These are phyloP conservation scores for Pseudochirops cupreus DNA, from an alignment of 2,797 vertebrate genomes.

Conservation along the genomic window DNA sequence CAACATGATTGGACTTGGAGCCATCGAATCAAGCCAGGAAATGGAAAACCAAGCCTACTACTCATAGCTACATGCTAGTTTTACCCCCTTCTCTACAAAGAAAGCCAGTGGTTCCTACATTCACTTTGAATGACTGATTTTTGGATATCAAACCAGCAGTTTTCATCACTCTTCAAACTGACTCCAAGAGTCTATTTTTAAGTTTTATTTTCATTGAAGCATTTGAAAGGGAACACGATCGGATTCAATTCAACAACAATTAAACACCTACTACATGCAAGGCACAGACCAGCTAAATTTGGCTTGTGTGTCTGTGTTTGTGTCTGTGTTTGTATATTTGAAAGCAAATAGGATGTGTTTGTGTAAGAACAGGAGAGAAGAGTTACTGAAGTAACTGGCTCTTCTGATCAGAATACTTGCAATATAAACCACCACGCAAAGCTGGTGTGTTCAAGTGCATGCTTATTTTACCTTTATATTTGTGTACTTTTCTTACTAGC, in stretches of 20 bases:
- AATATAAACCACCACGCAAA: background rate
- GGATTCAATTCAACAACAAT: conserved; percentile 34
- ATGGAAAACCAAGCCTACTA: conserved; percentile 66
- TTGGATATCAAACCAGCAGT: background rate
- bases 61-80: conserved; percentile 63
- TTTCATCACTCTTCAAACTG: background rate
- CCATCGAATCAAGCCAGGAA: conserved; percentile 77
- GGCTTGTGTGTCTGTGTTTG: conserved; percentile 12
- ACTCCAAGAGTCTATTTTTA: background rate
- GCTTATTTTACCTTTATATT: background rate
- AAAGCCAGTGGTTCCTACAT: background rate
- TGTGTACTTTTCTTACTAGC: background rate
- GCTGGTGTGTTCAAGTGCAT: background rate
- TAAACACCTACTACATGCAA: background rate
- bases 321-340: conserved; percentile 14
- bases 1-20: conserved; percentile 75
- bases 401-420: conserved; percentile 3
- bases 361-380: conserved; percentile 37
- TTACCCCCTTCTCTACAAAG: background rate
- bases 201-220: conserved; percentile 15
- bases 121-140: background rate
- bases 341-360: conserved; percentile 53
- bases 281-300: conserved; percentile 28
- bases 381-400: conserved; percentile 48
- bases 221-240: conserved; percentile 57